Evolutionary conservation across 2,888 invertebrate genomes (phyloP).

Genomic region (Andrena marginata): DNA sequence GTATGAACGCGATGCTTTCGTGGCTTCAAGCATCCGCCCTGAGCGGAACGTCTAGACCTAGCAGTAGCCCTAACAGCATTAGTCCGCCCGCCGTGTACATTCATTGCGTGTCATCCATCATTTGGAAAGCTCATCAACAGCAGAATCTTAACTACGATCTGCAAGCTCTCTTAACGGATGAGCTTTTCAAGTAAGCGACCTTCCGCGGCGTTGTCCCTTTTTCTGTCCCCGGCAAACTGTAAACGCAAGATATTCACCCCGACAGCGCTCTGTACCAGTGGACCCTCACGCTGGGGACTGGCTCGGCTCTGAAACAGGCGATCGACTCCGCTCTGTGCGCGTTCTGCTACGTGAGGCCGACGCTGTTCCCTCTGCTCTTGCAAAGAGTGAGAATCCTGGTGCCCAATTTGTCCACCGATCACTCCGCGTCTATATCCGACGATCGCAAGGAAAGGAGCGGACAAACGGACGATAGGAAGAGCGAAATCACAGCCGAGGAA

Average conservation of each 20-base stretch:
- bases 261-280: constrained; percentile 90
- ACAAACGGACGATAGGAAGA: constrained; percentile 90
- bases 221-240: neutral
- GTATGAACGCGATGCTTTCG: constrained; percentile 89
- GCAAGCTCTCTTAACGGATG: constrained; percentile 89
- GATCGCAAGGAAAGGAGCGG: constrained; percentile 87
- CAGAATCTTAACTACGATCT: constrained; percentile 88
- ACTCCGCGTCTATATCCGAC: constrained; percentile 87
- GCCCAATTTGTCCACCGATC: constrained; percentile 86
- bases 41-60: constrained; percentile 83
- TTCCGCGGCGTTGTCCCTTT: neutral
- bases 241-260: neutral
- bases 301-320: constrained; percentile 92
- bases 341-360: constrained; percentile 93
- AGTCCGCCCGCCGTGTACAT: constrained; percentile 87
- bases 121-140: constrained; percentile 90
- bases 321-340: constrained; percentile 95
- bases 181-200: constrained; percentile 89
- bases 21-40: constrained; percentile 90
- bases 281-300: constrained; percentile 90
- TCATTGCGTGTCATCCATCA: constrained; percentile 93
- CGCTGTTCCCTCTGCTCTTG: constrained; percentile 90
- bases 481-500: constrained; percentile 85
- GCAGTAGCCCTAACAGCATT: constrained; percentile 70
- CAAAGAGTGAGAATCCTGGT: constrained; percentile 90